phyloP scores from a whole-genome alignment of 1,140 invertebrate species.

The Varroa destructor region DNA sequence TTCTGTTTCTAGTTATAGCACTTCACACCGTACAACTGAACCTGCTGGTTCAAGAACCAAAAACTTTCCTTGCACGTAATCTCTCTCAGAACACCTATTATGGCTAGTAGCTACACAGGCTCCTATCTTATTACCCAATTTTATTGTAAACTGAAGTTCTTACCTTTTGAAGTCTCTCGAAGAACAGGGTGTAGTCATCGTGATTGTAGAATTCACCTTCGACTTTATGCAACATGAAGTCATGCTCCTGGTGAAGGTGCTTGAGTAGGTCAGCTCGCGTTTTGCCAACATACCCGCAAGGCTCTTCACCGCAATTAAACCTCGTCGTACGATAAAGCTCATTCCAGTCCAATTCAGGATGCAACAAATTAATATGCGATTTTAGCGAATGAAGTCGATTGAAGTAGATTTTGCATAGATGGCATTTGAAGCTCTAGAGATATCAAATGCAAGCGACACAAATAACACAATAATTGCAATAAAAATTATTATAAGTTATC shows the following conservation, averaged over 20 bases:
- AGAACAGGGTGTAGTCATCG: constrained; percentile 10
- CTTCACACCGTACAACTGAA: too few relatives aligned
- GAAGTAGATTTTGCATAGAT: constrained; percentile 20
- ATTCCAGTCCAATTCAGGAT: constrained; percentile 26
- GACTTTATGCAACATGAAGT: constrained; percentile 15
- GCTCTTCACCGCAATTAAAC: constrained; percentile 8
- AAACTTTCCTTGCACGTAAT: too few relatives aligned
- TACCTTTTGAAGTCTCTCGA: constrained; percentile 20
- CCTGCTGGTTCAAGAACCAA: too few relatives aligned
- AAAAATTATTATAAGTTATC: too few relatives aligned
- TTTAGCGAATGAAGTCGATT: constrained; percentile 11
- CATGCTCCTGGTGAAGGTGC: constrained; percentile 15
- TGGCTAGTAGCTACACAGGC: too few relatives aligned
- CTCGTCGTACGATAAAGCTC: constrained; percentile 8
- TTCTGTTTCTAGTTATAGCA: too few relatives aligned
- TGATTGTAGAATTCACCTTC: constrained; percentile 5
- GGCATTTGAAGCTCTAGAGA: constrained; percentile 15
- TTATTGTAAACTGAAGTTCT: neutral
- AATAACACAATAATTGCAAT: too few relatives aligned
- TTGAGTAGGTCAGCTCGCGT: constrained; percentile 11
- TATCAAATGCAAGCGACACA: too few relatives aligned
- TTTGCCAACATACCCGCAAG: constrained; percentile 3
- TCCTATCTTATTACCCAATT: too few relatives aligned
- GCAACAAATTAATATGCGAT: neutral
- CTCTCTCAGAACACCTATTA: too few relatives aligned